Percentiles rank a stretch among this genome's conserved stretches.
Evolutionary conservation across 2,888 invertebrate genomes (phyloP).

Genomic region (Mesorhabditis sp.): DNA sequence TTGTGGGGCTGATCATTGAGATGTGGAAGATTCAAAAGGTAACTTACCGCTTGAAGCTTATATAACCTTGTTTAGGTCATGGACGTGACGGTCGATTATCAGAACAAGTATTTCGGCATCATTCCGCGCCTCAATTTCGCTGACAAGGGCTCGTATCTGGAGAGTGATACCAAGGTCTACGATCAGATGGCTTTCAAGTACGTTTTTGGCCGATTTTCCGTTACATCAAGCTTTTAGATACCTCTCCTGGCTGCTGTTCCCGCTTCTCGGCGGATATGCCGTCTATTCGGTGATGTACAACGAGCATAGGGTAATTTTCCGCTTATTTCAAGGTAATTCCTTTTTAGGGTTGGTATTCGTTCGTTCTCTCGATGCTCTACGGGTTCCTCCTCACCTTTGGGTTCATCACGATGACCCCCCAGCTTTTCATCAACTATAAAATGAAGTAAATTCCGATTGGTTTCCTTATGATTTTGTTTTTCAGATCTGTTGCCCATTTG

Average conservation of each 20-base stretch:
- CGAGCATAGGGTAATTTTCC: slow-evolving; percentile 75
- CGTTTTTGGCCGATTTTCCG: neutral
- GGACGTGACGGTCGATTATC: slow-evolving; percentile 33
- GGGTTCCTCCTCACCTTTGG: slow-evolving; percentile 94
- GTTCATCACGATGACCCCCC: slow-evolving; percentile 99
- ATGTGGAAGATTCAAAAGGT: slow-evolving; percentile 97
- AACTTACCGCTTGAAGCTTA: slow-evolving; percentile 55
- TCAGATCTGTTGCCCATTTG: slow-evolving; percentile 82
- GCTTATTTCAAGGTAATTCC: neutral
- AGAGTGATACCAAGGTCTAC: slow-evolving; percentile 87
- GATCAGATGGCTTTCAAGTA: slow-evolving; percentile 83
- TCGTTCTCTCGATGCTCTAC: slow-evolving; percentile 89
- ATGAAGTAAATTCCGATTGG: slow-evolving; percentile 69
- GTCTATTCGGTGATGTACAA: slow-evolving; percentile 88
- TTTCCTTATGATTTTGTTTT: neutral
- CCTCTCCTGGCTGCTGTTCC: slow-evolving; percentile 90
- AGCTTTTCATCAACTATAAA: slow-evolving; percentile 98
- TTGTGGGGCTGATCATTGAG: slow-evolving; percentile 89
- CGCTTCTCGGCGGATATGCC: slow-evolving; percentile 85
- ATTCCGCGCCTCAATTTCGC: slow-evolving; percentile 77
- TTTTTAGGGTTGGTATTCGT: slow-evolving; percentile 87
- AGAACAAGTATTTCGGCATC: slow-evolving; percentile 71
- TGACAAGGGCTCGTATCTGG: slow-evolving; percentile 93
- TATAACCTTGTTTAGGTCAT: slow-evolving; percentile 15
- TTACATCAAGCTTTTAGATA: slow-evolving; percentile 64